Conservation (phyloP, 1,140 invertebrate species). For the Drosophila obscura region DNA sequence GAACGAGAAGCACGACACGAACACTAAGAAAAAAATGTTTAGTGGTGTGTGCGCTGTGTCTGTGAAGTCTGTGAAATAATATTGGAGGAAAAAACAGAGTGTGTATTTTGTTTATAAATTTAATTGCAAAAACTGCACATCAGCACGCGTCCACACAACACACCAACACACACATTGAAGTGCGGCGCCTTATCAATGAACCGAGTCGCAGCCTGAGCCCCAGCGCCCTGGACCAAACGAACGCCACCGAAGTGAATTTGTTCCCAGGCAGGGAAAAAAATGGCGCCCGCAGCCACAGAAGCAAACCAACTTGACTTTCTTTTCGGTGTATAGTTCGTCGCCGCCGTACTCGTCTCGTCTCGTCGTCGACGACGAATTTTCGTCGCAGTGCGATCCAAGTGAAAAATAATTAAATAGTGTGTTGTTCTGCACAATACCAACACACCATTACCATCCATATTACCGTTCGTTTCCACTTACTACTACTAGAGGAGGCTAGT, state of each 20-base stretch:
- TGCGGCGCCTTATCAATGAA: conserved; percentile 73
- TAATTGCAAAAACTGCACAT: conserved; percentile 80
- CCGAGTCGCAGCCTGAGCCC: conserved; percentile 37
- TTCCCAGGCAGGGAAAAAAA: conserved; percentile 73
- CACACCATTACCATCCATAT: conserved; percentile 36
- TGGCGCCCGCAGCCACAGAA: conserved; percentile 76
- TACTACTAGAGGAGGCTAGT: conserved; percentile 71
- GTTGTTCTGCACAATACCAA: conserved; percentile 46
- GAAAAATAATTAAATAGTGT: conserved; percentile 34
- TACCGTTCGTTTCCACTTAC: conserved; percentile 33
- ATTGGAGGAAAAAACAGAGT: conserved; percentile 69
- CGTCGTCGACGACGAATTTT: conserved; percentile 36
- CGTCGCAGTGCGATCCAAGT: conserved; percentile 39
- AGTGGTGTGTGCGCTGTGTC: conserved; percentile 54
- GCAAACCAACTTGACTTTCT: conserved; percentile 72
- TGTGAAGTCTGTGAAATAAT: conserved; percentile 73
- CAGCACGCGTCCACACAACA: conserved; percentile 65
- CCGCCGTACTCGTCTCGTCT: conserved; percentile 55
- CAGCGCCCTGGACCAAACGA: conserved; percentile 12
- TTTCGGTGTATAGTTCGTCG: conserved; percentile 68
- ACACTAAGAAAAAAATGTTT: conserved; percentile 70
- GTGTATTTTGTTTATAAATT: conserved; percentile 80
- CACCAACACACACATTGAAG: conserved; percentile 42
- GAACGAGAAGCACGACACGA: conserved; percentile 36
- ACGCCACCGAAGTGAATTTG: conserved; percentile 71